Evolutionary conservation across 1,140 invertebrate species (phyloP).

Genomic region (Conus betulinus): DNA sequence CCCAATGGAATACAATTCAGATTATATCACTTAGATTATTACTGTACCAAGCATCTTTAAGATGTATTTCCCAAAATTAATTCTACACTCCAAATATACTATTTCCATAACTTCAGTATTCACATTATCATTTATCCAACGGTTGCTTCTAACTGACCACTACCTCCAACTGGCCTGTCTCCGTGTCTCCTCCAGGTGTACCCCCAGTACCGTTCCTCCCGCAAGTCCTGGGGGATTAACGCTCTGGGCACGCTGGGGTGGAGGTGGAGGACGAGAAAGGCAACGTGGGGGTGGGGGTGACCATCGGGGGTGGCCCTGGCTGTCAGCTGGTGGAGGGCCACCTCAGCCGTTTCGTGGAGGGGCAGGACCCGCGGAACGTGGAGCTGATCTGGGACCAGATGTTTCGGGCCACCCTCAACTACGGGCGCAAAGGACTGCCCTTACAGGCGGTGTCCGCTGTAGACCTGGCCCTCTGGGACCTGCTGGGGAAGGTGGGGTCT

Average conservation of each 20-base stretch:
- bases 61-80: no score
- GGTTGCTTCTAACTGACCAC: no score
- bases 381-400: constrained; percentile 72
- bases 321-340: constrained; percentile 71
- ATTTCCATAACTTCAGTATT: no score
- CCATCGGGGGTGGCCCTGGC: constrained; percentile 68
- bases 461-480: constrained; percentile 70
- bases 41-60: no score
- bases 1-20: no score
- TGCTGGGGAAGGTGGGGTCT: constrained; percentile 59
- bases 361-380: constrained; percentile 69
- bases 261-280: constrained; percentile 70
- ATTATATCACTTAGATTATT: no score
- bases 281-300: constrained; percentile 65
- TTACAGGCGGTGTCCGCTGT: constrained; percentile 70
- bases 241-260: constrained; percentile 66
- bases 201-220: constrained; percentile 59
- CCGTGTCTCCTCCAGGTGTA: constrained; percentile 34
- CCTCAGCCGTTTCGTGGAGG: constrained; percentile 70
- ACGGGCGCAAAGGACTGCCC: constrained; percentile 69
- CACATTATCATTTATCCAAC: no score
- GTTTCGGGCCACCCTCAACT: constrained; percentile 70
- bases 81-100: no score
- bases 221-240: constrained; percentile 72
- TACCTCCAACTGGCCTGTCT: no score